Conservation (phyloP, 2,888 invertebrate genomes). For the Trichogramma dendrolimi region DNA sequence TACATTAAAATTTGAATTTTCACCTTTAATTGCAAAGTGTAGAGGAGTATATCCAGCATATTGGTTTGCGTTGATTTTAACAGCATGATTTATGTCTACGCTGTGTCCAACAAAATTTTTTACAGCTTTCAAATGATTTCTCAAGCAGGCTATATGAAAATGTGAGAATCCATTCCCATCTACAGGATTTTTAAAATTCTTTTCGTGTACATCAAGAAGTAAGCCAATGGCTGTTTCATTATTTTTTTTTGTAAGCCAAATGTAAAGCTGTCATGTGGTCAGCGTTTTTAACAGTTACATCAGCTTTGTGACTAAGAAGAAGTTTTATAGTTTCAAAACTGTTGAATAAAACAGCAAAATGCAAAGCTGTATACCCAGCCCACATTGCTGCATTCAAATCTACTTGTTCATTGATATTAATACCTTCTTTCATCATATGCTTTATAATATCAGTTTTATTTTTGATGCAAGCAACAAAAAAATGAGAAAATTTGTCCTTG, state of each 20-base stretch:
- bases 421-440: conserved; percentile 11
- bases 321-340: conserved; percentile 9
- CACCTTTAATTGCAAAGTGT: conserved; percentile 25
- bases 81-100: conserved; percentile 11
- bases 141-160: conserved; percentile 26
- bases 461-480: conserved; percentile 21
- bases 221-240: conserved; percentile 7
- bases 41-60: conserved; percentile 22
- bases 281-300: conserved; percentile 14
- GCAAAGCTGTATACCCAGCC: conserved; percentile 22
- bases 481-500: conserved; percentile 16
- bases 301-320: conserved; percentile 15
- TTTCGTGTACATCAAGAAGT: conserved; percentile 9
- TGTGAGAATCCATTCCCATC: conserved; percentile 20
- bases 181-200: conserved; percentile 6
- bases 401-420: conserved; percentile 11
- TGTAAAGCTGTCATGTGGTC: conserved; percentile 20
- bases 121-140: conserved; percentile 13
- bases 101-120: conserved; percentile 15
- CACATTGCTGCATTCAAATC: conserved; percentile 7
- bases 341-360: conserved; percentile 20
- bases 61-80: conserved; percentile 5
- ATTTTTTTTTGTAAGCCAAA: conserved; percentile 15
- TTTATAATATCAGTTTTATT: conserved; percentile 2
- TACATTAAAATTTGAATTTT: neutral